Evolutionary conservation across 2,797 vertebrate genomes (phyloP), one percentile per base, ranked within the genome.

Genomic region (Brachyrhaphis roseni): DNA sequence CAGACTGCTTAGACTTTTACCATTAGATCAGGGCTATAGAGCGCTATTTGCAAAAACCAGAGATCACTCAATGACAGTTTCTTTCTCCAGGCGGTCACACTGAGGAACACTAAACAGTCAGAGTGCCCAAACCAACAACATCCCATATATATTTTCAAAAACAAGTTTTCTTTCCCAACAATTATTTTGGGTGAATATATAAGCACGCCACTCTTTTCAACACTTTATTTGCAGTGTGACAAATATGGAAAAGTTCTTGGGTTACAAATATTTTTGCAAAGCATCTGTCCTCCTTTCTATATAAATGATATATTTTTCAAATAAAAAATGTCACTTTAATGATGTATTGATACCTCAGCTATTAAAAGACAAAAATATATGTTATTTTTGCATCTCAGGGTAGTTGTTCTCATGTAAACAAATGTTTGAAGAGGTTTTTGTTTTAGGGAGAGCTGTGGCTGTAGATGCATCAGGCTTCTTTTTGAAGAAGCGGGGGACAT

Each of bases 401-500:
- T 73, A 82, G 45, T 72, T 51, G 62, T 84, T 79, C 43, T 83
- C 78, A 51, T 82, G 85, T 87, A 88, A 83, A 86, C 85, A 82
- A 88, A 92, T 34, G 47, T 59, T 84, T 83, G 88, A 87, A 85
- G 82, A 78, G 82, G 88, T 90, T 92, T 85, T 88, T 86, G 74
- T 82, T 84, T 88, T 11, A 39, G 79, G 66, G 53, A 36, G 43
- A 78, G 78, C 77, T 46, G 66, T 79, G 83, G 57, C 78, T 86
- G 75, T 79, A 83, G 86, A 81, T 84, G 77, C 83, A 88, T 80
- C 71, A 71, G 76, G 83, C 85, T 84, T 87, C 62, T 82, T 82
- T 86, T 92, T 90, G 91, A 89, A 88, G 82, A 74, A 43, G 88
- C 80, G 73, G 81, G 87, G 84, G 87, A 91, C 92, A 89, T 91